Percentiles rank a stretch among this genome's conserved stretches.
Conservation (phyloP, 1,140 invertebrate genomes). For the Littorina saxatilis region DNA sequence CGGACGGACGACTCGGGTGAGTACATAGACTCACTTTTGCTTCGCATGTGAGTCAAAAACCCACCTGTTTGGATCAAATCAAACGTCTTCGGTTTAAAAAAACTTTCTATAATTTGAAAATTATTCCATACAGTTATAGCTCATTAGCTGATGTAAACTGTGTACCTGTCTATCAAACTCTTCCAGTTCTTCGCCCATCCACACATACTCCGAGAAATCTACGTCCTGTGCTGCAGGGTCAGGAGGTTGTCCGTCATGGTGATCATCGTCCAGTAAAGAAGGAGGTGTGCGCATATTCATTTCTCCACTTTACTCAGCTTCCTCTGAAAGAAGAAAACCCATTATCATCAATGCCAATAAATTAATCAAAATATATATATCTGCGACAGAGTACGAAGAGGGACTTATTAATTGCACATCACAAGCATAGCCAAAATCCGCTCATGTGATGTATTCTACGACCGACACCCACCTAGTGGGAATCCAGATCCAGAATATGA, state of each 20-base stretch:
- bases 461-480: not conserved
- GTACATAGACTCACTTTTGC: too few relatives aligned
- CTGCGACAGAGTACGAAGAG: not conserved
- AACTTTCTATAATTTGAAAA: too few relatives aligned
- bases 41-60: too few relatives aligned
- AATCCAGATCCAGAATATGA: too few relatives aligned
- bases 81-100: too few relatives aligned
- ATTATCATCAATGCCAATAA: not conserved
- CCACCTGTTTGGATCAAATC: too few relatives aligned
- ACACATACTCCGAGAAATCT: slow-evolving; percentile 62
- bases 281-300: slow-evolving; percentile 52
- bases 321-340: slow-evolving; percentile 19
- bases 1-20: too few relatives aligned
- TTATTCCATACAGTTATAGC: too few relatives aligned
- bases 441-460: not conserved
- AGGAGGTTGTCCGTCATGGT: slow-evolving; percentile 25
- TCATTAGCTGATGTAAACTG: too few relatives aligned
- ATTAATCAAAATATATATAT: not conserved
- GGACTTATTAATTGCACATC: not conserved
- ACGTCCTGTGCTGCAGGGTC: slow-evolving; percentile 39
- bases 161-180: slow-evolving; percentile 64
- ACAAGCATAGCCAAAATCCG: not conserved
- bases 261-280: slow-evolving; percentile 43
- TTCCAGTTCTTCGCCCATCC: slow-evolving; percentile 64
- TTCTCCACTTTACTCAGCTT: slow-evolving; percentile 9